A percentile compares a stretch with the other conserved stretches of the same genome.
These are phyloP conservation scores for Hassar affinis DNA, from an alignment of 2,113 vertebrate species.

Conservation along the genomic window DNA sequence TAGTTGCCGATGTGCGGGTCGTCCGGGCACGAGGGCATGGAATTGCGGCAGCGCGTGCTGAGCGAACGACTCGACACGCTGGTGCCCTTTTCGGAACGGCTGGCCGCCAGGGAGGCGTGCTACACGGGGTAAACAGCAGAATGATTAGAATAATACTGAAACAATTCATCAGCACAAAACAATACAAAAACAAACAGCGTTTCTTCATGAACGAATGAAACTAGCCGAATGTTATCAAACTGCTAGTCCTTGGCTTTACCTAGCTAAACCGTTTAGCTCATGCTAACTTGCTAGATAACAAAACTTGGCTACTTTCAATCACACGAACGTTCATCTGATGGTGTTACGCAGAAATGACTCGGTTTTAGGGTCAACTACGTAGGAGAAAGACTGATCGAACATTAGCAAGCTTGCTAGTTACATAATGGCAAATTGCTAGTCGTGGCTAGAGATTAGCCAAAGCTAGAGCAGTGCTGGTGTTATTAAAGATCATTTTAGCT, in stretches of 20 bases:
- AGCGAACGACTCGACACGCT: constrained; percentile 87
- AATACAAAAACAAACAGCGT: no score
- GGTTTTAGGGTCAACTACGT: background rate
- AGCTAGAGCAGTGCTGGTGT: background rate
- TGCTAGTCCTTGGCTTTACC: background rate
- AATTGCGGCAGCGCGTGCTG: constrained; percentile 87
- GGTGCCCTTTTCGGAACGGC: constrained; percentile 87
- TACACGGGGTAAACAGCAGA: constrained; percentile 51
- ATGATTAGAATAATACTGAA: constrained; percentile 1
- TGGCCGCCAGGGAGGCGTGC: constrained; percentile 82
- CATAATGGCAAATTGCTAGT: background rate
- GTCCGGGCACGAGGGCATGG: constrained; percentile 86
- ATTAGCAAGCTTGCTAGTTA: background rate
- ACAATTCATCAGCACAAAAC: background rate
- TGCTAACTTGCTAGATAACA: background rate
- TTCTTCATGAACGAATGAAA: background rate
- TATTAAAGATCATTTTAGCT: background rate
- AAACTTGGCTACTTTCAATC: background rate
- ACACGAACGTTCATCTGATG: background rate
- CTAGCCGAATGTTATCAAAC: no score
- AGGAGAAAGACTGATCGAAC: background rate
- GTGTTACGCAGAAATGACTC: background rate
- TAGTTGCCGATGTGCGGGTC: constrained; percentile 94
- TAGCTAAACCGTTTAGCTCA: background rate
- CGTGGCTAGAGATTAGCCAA: background rate